These are phyloP conservation scores for Chrysodeixis includens DNA, from an alignment of 2,888 invertebrate genomes.

Conservation along the genomic window DNA sequence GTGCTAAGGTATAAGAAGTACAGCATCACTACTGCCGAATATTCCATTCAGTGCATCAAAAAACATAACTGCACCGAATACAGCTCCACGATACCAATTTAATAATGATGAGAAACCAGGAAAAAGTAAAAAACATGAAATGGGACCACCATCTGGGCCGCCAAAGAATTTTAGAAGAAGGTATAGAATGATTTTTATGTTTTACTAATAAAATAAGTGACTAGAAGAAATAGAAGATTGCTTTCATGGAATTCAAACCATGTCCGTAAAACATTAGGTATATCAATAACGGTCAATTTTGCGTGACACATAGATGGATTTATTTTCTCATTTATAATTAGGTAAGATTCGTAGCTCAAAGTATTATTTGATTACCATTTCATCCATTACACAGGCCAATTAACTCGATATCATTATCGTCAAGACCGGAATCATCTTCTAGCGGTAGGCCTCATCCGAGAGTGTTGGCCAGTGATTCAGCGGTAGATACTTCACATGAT, in stretches of 20 bases:
- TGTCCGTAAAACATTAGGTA: too few species aligned
- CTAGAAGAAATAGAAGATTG: too few species aligned
- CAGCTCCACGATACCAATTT: slow-evolving; percentile 79
- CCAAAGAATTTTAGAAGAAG: slow-evolving; percentile 76
- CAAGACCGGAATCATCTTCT: slow-evolving; percentile 75
- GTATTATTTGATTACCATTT: background rate
- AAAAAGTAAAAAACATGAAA: slow-evolving; percentile 65
- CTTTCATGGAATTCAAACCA: too few species aligned
- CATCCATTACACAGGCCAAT: too few species aligned
- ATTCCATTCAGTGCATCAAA: slow-evolving; percentile 60
- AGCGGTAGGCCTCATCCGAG: slow-evolving; percentile 65
- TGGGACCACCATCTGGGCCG: slow-evolving; percentile 81
- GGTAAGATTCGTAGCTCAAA: too few species aligned
- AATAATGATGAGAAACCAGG: slow-evolving; percentile 58
- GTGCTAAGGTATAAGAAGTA: slow-evolving; percentile 74
- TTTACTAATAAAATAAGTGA: too few species aligned
- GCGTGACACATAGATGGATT: background rate
- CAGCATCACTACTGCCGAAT: slow-evolving; percentile 63
- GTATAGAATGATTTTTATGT: slow-evolving; percentile 58
- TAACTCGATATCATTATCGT: slow-evolving; percentile 74
- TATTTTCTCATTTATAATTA: too few species aligned
- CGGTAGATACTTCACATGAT: slow-evolving; percentile 71
- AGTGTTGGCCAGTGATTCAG: slow-evolving; percentile 80
- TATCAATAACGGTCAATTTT: too few species aligned
- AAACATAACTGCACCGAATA: slow-evolving; percentile 59